Evolutionary conservation across 2,888 invertebrate genomes (phyloP).

Genomic region (Cyclophora albipunctata): DNA sequence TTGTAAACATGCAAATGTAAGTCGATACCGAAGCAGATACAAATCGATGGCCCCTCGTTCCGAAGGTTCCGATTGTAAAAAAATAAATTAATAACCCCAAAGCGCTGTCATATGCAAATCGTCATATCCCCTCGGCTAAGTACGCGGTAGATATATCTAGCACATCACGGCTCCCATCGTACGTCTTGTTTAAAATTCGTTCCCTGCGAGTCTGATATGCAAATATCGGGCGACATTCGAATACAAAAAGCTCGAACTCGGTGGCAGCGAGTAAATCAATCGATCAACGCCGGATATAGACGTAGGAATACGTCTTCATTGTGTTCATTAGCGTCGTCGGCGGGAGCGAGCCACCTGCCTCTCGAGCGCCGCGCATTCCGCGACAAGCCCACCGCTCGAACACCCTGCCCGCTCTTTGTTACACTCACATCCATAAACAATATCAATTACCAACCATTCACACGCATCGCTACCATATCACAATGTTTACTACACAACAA

Average conservation of each 20-base stretch:
- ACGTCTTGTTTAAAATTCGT: conserved; percentile 66
- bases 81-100: conserved; percentile 39
- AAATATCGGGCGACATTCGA: conserved; percentile 69
- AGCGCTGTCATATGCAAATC: conserved; percentile 57
- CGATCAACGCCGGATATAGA: conserved; percentile 74
- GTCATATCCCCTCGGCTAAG: conserved; percentile 44
- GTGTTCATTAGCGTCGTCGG: conserved; percentile 71
- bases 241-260: conserved; percentile 74
- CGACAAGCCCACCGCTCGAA: conserved; percentile 48
- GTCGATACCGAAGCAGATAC: neutral
- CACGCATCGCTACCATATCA: too few species aligned
- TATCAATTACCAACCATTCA: too few species aligned
- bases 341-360: conserved; percentile 54
- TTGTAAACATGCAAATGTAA: conserved; percentile 1
- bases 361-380: conserved; percentile 53
- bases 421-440: neutral
- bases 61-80: conserved; percentile 21
- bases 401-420: conserved; percentile 28
- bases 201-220: conserved; percentile 64
- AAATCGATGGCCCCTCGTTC: conserved; percentile 6
- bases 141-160: conserved; percentile 34
- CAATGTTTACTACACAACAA: too few species aligned
- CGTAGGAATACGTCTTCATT: conserved; percentile 73
- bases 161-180: conserved; percentile 48
- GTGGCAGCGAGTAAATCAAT: conserved; percentile 75